These are phyloP conservation scores for mouse (Mus musculus) DNA, from an alignment of 2,113 vertebrate genomes.

Conservation along the genomic window GRCm39 chr12:16422001-16422500, in stretches of 20 bases:
- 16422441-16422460: no score
- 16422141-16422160: not conserved
- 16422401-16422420: rapidly evolving
- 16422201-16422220: not conserved
- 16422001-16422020: not conserved
- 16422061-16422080: not conserved
- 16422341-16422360: not conserved
- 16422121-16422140: no score
- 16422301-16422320: not conserved
- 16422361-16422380: not conserved
- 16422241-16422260: not conserved
- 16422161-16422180: not conserved
- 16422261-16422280: not conserved
- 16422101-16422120: no score
- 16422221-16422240: not conserved
- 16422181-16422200: not conserved
- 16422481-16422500: not conserved
- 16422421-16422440: no score
- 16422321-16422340: no score
- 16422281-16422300: not conserved
- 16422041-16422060: not conserved
- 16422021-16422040: not conserved
- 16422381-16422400: not conserved
- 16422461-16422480: not conserved
- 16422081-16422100: not conserved